phyloP scores from a whole-genome alignment of 2,888 invertebrate species.

The Sinotaia quadrata region DNA sequence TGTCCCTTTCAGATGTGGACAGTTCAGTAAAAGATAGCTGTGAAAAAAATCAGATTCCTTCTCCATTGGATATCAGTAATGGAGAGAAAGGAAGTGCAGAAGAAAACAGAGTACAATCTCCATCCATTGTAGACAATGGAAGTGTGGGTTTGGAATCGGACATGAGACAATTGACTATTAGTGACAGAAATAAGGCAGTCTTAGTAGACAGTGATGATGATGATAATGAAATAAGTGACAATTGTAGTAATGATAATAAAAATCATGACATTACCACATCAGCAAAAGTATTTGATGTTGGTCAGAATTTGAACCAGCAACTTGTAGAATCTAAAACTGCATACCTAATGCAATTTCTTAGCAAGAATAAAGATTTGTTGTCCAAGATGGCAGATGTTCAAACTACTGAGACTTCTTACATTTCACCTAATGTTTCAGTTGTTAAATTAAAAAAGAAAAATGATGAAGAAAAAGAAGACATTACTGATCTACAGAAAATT shows the following conservation, averaged over 20 bases:
- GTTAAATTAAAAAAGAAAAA: no score
- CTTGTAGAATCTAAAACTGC: conserved; percentile 22
- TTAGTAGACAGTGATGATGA: conserved; percentile 10
- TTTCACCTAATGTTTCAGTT: no score
- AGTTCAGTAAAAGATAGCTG: no score
- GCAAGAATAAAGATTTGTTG: conserved; percentile 51
- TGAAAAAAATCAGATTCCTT: no score
- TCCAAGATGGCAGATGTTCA: conserved; percentile 54
- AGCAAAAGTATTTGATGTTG: no score
- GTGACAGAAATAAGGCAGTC: not conserved
- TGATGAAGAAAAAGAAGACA: no score
- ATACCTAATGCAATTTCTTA: conserved; percentile 53
- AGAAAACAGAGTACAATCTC: no score
- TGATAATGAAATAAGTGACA: not conserved
- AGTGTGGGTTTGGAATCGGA: not conserved
- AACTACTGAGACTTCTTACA: no score
- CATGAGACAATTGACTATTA: conserved; percentile 1
- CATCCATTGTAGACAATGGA: not conserved
- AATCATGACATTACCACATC: not conserved
- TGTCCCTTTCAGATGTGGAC: no score
- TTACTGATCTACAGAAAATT: no score
- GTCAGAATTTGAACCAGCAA: not conserved
- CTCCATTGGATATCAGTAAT: no score
- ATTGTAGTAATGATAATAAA: not conserved
- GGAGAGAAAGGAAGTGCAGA: no score